Evolutionary conservation across 35 echinoderm and acorn worm species (phyloP).

Genomic region (Acanthaster planci): DNA sequence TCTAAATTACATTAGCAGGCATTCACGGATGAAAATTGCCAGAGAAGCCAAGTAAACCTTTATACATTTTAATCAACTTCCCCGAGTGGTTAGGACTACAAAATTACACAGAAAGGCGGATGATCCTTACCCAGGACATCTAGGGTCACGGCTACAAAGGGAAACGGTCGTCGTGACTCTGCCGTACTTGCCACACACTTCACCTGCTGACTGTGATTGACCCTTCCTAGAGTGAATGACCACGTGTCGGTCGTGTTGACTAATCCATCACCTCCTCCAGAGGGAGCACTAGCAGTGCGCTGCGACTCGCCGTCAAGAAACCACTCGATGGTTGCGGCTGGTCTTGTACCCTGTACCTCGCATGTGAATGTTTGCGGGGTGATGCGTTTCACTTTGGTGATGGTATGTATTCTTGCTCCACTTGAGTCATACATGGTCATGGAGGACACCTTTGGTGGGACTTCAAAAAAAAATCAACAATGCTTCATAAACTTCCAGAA

Average conservation of each 20-base stretch:
- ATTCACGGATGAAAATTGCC: no score
- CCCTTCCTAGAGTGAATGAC: background rate
- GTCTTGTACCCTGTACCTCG: slow-evolving; percentile 1
- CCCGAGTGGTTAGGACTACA: no score
- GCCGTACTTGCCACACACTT: background rate
- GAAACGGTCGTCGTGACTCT: background rate
- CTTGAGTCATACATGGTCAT: background rate
- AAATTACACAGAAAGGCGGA: no score
- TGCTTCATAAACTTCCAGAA: no score
- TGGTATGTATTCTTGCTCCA: no score
- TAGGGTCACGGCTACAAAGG: background rate
- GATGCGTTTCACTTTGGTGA: no score
- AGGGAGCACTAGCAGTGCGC: background rate
- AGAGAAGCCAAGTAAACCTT: no score
- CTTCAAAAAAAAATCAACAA: no score
- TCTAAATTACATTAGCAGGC: no score
- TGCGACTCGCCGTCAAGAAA: background rate
- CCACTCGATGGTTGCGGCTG: background rate
- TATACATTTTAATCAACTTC: no score
- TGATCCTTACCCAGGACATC: background rate
- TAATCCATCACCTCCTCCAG: background rate
- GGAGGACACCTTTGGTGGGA: background rate
- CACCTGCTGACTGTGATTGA: background rate
- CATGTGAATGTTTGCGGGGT: background rate
- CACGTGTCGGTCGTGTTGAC: background rate